Conservation (phyloP, 2,888 invertebrate species). For the Ariolimax columbianus region DNA sequence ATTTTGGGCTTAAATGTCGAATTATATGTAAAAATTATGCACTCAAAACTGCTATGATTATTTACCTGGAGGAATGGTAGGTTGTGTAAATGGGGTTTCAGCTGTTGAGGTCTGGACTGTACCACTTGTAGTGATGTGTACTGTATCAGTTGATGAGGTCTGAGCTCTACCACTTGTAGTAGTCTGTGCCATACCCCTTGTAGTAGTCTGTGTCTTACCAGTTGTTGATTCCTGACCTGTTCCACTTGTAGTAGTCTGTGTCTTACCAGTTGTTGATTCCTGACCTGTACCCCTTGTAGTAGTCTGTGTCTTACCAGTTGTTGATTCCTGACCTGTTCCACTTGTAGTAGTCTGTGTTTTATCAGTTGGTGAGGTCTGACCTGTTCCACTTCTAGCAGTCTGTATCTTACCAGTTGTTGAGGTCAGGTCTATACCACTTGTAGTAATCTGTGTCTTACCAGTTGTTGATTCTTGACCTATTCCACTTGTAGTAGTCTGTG, state of each 20-base stretch:
- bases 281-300: too few relatives aligned
- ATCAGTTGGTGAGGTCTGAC: neutral
- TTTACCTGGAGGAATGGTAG: conserved; percentile 13
- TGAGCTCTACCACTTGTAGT: neutral
- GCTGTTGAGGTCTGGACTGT: neutral
- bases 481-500: neutral
- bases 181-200: too few relatives aligned
- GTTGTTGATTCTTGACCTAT: too few relatives aligned
- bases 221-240: neutral
- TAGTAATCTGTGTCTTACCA: too few relatives aligned
- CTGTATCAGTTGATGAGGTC: neutral
- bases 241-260: too few relatives aligned
- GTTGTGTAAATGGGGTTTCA: neutral
- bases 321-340: too few relatives aligned
- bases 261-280: neutral
- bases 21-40: neutral
- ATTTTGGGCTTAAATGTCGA: too few relatives aligned
- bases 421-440: neutral
- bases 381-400: too few relatives aligned
- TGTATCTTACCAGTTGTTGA: neutral
- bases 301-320: too few relatives aligned
- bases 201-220: neutral
- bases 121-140: neutral
- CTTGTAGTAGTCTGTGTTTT: neutral
- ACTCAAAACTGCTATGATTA: neutral